Conservation (phyloP, 2,113 vertebrate genomes). For the Proterorhinus semilunaris region DNA sequence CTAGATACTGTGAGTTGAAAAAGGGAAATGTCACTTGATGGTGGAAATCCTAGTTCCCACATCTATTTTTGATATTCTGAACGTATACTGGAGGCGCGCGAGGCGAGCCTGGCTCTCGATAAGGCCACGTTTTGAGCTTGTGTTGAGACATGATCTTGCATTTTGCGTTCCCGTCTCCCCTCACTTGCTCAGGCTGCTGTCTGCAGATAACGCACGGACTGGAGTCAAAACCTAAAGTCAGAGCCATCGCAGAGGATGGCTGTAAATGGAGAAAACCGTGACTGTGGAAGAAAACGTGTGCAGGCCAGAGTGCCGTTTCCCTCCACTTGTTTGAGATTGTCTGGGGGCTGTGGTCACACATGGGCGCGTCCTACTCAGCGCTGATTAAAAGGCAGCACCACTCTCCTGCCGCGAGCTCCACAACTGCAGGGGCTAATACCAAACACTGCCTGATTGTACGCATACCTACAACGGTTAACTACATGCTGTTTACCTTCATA, state of each 20-base stretch:
- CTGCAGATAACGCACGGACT: constrained; percentile 56
- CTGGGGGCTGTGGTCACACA: constrained; percentile 61
- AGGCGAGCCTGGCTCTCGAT: constrained; percentile 47
- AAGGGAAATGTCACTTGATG: too few species aligned
- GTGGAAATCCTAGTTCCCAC: constrained; percentile 14
- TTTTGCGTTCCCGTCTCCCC: constrained; percentile 30
- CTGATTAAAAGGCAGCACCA: constrained; percentile 69
- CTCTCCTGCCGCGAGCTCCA: constrained; percentile 43
- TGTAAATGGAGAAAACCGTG: constrained; percentile 16
- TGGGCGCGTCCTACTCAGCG: constrained; percentile 52
- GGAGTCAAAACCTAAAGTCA: constrained; percentile 35
- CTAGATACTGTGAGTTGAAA: background rate
- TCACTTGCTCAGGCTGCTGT: constrained; percentile 51
- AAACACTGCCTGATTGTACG: constrained; percentile 65
- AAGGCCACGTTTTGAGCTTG: constrained; percentile 39
- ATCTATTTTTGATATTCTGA: constrained; percentile 27
- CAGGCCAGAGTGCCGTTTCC: constrained; percentile 41
- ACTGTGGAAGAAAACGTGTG: constrained; percentile 17
- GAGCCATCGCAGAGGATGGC: constrained; percentile 26
- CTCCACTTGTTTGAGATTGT: constrained; percentile 58
- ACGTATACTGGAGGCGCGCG: constrained; percentile 21
- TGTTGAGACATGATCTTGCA: constrained; percentile 42
- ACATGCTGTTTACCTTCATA: constrained; percentile 41
- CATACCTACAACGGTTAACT: constrained; percentile 59
- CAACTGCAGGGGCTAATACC: constrained; percentile 50